Percentiles rank a stretch among this genome's conserved stretches.
phyloP scores from a whole-genome alignment of 2,113 vertebrate genomes.

The Xyrauchen texanus region DNA sequence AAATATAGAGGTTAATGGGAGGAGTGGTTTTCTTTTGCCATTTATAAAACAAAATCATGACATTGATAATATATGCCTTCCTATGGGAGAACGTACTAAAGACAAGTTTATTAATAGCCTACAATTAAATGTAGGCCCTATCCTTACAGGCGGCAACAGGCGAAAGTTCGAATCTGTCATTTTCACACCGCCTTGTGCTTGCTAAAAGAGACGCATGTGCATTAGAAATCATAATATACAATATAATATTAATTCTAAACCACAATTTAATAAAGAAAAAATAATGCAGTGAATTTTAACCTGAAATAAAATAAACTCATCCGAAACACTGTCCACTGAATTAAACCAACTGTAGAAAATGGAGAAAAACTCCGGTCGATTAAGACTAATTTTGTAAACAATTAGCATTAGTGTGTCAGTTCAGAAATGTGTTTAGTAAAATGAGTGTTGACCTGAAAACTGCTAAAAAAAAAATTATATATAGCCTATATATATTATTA shows the following conservation, averaged over 20 bases:
- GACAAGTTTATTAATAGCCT: neutral
- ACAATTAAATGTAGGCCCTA: neutral
- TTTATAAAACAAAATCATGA: no score
- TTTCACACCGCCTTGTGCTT: neutral
- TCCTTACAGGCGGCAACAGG: conserved; percentile 6
- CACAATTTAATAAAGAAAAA: neutral
- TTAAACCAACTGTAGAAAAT: neutral
- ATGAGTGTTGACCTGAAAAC: no score
- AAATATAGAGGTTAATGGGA: no score
- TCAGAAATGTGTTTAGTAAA: no score
- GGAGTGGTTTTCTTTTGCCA: no score
- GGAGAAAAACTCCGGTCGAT: conserved; percentile 60
- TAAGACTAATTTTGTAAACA: conserved; percentile 74
- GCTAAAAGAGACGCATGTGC: neutral
- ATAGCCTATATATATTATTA: no score
- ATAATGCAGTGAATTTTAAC: no score
- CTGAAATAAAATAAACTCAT: neutral
- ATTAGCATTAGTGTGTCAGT: conserved; percentile 68
- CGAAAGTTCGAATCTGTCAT: neutral
- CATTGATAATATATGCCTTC: no score
- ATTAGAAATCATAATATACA: neutral
- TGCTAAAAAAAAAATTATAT: conserved; percentile 67
- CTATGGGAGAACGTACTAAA: neutral
- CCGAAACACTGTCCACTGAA: neutral
- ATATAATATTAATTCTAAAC: neutral